Evolutionary conservation across 1,140 invertebrate species (phyloP).

Genomic region (Ips nitidus): DNA sequence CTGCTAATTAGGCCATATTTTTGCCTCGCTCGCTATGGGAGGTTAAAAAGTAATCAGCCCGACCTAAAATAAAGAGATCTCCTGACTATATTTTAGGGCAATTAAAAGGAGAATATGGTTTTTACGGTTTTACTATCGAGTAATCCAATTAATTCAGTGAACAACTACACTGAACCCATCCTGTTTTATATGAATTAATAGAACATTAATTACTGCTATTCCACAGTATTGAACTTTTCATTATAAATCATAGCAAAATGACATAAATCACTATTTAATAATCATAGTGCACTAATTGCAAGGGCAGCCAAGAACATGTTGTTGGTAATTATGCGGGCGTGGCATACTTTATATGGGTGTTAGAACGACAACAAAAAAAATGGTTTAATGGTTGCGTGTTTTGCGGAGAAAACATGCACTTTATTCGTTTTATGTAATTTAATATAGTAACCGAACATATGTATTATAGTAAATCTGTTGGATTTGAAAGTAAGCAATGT

Average conservation of each 20-base stretch:
- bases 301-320: slow-evolving; percentile 5
- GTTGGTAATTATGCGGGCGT: slow-evolving; percentile 20
- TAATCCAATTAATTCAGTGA: slow-evolving; percentile 11
- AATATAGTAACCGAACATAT: too few species aligned
- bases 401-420: too few species aligned
- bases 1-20: slow-evolving; percentile 41
- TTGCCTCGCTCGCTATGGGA: slow-evolving; percentile 27
- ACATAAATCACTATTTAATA: slow-evolving; percentile 8
- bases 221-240: slow-evolving; percentile 4
- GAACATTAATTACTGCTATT: too few species aligned
- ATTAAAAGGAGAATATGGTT: slow-evolving; percentile 28
- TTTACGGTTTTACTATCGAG: slow-evolving; percentile 9
- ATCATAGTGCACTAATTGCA: slow-evolving; percentile 22
- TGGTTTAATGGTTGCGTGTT: too few species aligned
- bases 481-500: too few species aligned
- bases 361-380: too few species aligned
- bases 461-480: too few species aligned
- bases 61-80: slow-evolving; percentile 27
- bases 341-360: neutral
- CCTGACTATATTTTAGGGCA: slow-evolving; percentile 20
- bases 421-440: too few species aligned
- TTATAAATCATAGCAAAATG: neutral
- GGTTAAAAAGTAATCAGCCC: slow-evolving; percentile 30
- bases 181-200: neutral
- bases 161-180: slow-evolving; percentile 8